Percentiles rank a stretch among this genome's conserved stretches.
Conservation (phyloP, 2,797 vertebrate species). For the Coregonus suidteri region DNA sequence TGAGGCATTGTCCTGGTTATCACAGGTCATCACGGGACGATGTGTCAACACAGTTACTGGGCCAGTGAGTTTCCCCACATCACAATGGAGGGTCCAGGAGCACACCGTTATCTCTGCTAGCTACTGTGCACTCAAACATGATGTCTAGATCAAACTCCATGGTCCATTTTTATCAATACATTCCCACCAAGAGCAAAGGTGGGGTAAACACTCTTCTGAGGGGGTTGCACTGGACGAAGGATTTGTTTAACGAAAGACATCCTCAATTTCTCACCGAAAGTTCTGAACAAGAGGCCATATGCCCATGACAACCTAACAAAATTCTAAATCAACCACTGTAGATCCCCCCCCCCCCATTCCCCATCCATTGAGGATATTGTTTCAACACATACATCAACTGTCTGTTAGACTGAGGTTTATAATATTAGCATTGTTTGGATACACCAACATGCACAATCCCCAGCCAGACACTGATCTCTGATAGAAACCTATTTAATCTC, state of each 20-base stretch:
- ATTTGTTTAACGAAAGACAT: neutral
- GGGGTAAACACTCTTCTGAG: neutral
- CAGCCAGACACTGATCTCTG: slow-evolving; percentile 15
- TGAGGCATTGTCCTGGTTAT: neutral
- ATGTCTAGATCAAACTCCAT: slow-evolving; percentile 46
- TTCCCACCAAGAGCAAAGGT: slow-evolving; percentile 28
- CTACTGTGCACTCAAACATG: slow-evolving; percentile 39
- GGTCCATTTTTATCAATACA: slow-evolving; percentile 34
- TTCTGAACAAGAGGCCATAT: neutral
- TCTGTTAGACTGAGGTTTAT: neutral
- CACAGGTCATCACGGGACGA: slow-evolving; percentile 17
- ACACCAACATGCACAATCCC: neutral
- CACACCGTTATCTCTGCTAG: slow-evolving; percentile 45
- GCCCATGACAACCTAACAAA: neutral
- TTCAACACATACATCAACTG: slow-evolving; percentile 15
- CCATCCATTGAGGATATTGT: slow-evolving; percentile 1
- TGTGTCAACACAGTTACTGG: slow-evolving; percentile 27
- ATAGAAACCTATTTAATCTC: slow-evolving; percentile 21
- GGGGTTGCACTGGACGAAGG: neutral
- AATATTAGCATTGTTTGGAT: neutral
- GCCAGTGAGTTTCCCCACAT: slow-evolving; percentile 9
- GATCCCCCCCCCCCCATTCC: neutral
- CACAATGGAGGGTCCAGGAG: slow-evolving; percentile 25
- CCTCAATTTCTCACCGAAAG: neutral
- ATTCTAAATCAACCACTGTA: neutral